phyloP scores from a whole-genome alignment of 2,888 invertebrate genomes.

The Byasa hedistus region DNA sequence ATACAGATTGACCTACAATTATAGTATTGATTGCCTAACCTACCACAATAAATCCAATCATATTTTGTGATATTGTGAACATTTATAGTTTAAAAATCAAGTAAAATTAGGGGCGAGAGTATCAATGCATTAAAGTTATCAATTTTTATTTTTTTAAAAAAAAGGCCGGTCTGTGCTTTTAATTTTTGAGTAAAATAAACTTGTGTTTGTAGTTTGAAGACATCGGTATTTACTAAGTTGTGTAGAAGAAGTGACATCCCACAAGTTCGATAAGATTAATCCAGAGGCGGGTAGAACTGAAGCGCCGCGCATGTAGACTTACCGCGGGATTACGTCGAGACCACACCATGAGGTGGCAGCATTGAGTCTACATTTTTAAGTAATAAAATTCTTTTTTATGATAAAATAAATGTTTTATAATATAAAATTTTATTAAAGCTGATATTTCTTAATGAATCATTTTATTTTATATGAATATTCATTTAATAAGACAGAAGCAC shows the following conservation, averaged over 20 bases:
- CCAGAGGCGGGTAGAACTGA: slow-evolving; percentile 58
- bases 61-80: no score
- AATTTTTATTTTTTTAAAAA: no score
- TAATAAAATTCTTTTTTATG: not conserved
- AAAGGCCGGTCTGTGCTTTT: no score
- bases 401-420: not conserved
- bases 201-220: not conserved
- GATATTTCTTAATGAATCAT: not conserved
- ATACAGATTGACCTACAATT: no score
- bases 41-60: no score
- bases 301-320: slow-evolving; percentile 59
- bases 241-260: slow-evolving; percentile 50
- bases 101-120: no score
- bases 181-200: not conserved
- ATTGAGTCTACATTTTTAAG: slow-evolving; percentile 6
- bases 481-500: not conserved
- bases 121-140: no score
- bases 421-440: not conserved
- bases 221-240: slow-evolving; percentile 23
- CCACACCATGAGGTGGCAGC: slow-evolving; percentile 52
- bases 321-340: slow-evolving; percentile 53
- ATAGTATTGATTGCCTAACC: no score
- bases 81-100: no score
- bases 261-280: slow-evolving; percentile 70
- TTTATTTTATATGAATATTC: not conserved